A percentile compares a stretch with the other conserved stretches of the same genome.
Evolutionary conservation across 2,888 invertebrate genomes (phyloP).

Genomic region (Pheosia tremula): DNA sequence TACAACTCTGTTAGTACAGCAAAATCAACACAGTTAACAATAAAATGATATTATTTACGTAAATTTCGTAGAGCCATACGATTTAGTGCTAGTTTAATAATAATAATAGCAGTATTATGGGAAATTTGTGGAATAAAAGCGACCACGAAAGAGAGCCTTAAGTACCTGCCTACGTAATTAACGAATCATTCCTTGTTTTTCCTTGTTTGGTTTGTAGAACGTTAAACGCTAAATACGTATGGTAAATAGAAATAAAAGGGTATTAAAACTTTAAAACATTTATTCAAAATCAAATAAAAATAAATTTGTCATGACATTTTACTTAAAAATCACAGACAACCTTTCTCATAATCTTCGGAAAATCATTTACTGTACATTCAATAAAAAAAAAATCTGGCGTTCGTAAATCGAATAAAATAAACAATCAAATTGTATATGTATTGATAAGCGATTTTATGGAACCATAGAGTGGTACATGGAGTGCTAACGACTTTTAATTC

Average conservation of each 20-base stretch:
- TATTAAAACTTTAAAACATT: conserved; percentile 44
- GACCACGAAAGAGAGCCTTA: not conserved
- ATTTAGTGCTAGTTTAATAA: too few species aligned
- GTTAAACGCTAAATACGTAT: not conserved
- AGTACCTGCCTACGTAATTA: not conserved
- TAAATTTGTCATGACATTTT: conserved; percentile 61
- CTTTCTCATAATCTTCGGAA: not conserved
- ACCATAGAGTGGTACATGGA: conserved; percentile 5
- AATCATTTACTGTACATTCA: not conserved
- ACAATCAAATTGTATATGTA: not conserved
- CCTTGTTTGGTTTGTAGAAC: not conserved
- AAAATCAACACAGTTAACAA: conserved; percentile 12
- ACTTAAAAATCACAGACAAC: conserved; percentile 56
- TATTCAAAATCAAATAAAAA: conserved; percentile 54
- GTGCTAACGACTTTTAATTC: conserved; percentile 15
- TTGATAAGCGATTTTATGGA: too few species aligned
- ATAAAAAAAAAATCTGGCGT: conserved; percentile 8
- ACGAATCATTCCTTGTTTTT: not conserved
- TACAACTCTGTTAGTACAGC: conserved; percentile 23
- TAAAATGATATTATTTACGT: not conserved
- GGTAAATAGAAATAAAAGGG: conserved; percentile 28
- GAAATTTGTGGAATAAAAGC: too few species aligned
- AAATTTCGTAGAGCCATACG: too few species aligned
- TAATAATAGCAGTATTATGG: too few species aligned
- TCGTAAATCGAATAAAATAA: conserved; percentile 10